Percentiles rank a stretch among this genome's conserved stretches.
Evolutionary conservation across 2,113 vertebrate genomes (phyloP).

Genomic region (Grammomys surdaster): DNA sequence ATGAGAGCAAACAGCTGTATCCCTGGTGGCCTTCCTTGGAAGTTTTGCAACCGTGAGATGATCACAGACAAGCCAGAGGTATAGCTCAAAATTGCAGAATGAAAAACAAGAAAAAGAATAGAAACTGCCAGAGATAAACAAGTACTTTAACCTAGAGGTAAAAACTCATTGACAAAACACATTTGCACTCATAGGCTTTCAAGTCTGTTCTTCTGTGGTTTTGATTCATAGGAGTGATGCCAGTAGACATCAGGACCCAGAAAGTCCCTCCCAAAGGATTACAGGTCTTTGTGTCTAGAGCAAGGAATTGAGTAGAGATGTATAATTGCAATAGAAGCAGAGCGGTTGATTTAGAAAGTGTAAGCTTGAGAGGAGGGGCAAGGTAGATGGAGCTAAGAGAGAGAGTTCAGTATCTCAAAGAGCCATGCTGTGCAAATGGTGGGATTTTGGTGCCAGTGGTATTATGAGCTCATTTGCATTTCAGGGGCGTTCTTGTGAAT

Average conservation of each 20-base stretch:
- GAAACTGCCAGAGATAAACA: constrained; percentile 26
- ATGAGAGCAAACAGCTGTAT: constrained; percentile 74
- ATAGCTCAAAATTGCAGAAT: constrained; percentile 49
- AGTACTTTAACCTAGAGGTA: constrained; percentile 35
- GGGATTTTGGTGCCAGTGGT: background rate
- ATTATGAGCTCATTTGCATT: background rate
- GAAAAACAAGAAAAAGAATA: constrained; percentile 62
- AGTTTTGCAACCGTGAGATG: constrained; percentile 58
- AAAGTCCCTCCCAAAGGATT: background rate
- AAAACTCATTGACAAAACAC: constrained; percentile 41
- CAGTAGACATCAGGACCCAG: background rate
- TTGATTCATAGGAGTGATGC: constrained; percentile 12
- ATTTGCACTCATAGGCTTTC: constrained; percentile 24
- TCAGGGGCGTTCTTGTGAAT: background rate
- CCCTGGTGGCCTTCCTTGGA: constrained; percentile 52
- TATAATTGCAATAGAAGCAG: background rate
- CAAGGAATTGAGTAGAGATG: background rate
- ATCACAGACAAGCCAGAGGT: constrained; percentile 59
- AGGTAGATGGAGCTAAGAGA: background rate
- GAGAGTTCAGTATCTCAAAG: background rate
- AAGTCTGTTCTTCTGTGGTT: constrained; percentile 8
- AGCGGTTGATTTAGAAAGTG: background rate
- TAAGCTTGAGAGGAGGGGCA: background rate
- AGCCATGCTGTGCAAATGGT: background rate
- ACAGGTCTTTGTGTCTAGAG: background rate